Base-by-base conservation (phyloP, 2,888 invertebrate genomes). In the Chamaedrilus cognettii region DNA sequence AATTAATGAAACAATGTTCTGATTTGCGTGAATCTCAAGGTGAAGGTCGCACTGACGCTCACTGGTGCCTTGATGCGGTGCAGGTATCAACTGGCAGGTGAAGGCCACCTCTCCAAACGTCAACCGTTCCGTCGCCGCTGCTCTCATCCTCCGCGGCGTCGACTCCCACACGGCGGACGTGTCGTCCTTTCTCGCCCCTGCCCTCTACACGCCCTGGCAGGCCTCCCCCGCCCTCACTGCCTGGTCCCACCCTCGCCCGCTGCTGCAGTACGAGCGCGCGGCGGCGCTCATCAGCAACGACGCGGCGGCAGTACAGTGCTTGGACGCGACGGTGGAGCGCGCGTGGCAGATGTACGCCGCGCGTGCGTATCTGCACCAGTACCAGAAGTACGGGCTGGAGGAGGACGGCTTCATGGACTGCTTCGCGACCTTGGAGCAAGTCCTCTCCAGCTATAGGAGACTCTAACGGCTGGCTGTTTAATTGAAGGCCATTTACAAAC, bases 311-410 rank as follows among this genome's bases (percentile, higher is more conserved):
- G 73, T 80, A 26, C 65, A 64, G 1, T 74, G 79, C 1, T 70
- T 85, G 59, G 78, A 83, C 63, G 68, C 69, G 11, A 75, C 81
- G 56, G 74, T 83, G 28, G 77, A 73, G 4, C 82, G 80, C 68
- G 84, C 84, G 0, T 85, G 85, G 84, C 76, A 76, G 28, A 82
- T 85, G 83, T 85, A 84, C 67, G 77, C 78, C 1, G 77, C 80
- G 0, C 72, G 81, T 52, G 85, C 84, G 0, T 85, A 83, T 68
- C 77, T 84, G n/a, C 84, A 85, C 72, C 84, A 84, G 73, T 85
- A 85, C 74, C 67, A 75, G 5, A 76, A 77, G 65, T 80, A 81
- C 74, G 84, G 83, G 7, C 66, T 85, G 30, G 71, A 72, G 2
- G 80, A 82, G 57, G 82, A 82, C 56, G 81, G 82, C 66, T 84